phyloP scores from a whole-genome alignment of 1,140 invertebrate species.

The Pinna nobilis region DNA sequence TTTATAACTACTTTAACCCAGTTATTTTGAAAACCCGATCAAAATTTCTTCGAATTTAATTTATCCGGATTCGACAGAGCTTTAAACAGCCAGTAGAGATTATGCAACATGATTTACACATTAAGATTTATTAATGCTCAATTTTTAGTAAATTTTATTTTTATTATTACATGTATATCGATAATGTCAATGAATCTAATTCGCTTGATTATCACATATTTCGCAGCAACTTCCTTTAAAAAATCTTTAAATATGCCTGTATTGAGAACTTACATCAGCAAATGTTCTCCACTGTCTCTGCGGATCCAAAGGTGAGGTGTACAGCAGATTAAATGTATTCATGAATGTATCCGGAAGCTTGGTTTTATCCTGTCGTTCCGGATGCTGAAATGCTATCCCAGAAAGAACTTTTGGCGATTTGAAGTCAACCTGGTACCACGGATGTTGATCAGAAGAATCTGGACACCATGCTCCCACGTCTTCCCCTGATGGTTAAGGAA shows the following conservation, averaged over 20 bases:
- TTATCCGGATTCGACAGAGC: not conserved
- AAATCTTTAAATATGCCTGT: too few relatives aligned
- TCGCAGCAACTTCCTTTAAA: too few relatives aligned
- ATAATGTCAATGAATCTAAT: not conserved
- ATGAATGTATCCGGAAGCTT: conserved; percentile 20
- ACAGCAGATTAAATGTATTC: conserved; percentile 39
- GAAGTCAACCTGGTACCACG: conserved; percentile 41
- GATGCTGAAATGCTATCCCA: conserved; percentile 30
- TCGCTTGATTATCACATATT: too few relatives aligned
- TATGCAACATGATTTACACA: not conserved
- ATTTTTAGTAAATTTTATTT: not conserved
- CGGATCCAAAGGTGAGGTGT: conserved; percentile 12
- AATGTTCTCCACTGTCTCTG: conserved; percentile 31
- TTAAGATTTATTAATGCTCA: not conserved
- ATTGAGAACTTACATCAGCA: conserved; percentile 19
- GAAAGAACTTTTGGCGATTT: conserved; percentile 12
- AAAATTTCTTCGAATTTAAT: not conserved
- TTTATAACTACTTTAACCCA: too few relatives aligned
- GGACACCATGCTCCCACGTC: conserved; percentile 43
- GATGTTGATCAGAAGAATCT: conserved; percentile 1
- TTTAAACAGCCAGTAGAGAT: not conserved
- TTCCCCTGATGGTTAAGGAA: conserved; percentile 16
- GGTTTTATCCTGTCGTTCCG: not conserved
- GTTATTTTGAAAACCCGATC: too few relatives aligned
- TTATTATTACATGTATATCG: too few relatives aligned